phyloP scores from a whole-genome alignment of 2,888 invertebrate genomes.

The Metellina segmentata region DNA sequence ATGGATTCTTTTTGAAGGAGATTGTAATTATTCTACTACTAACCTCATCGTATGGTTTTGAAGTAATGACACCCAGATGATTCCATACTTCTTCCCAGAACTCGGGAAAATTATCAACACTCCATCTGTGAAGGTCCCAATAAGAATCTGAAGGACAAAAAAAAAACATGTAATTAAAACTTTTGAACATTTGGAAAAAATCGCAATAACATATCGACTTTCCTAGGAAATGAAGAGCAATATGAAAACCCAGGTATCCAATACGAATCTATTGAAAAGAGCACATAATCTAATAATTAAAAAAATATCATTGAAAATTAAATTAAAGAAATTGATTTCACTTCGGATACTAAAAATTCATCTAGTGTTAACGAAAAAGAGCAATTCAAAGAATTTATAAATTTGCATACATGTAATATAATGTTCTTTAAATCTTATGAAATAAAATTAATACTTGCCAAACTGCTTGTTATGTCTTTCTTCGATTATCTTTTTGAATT shows the following conservation, averaged over 20 bases:
- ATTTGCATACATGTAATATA: too few relatives aligned
- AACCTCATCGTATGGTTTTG: slow-evolving; percentile 77
- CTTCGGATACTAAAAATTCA: too few relatives aligned
- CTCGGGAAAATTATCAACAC: slow-evolving; percentile 77
- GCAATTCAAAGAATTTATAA: too few relatives aligned
- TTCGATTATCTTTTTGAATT: slow-evolving; percentile 49
- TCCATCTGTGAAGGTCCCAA: slow-evolving; percentile 79
- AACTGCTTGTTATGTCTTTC: slow-evolving; percentile 50
- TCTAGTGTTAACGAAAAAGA: too few relatives aligned
- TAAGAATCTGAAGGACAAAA: slow-evolving; percentile 77
- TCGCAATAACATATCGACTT: not conserved
- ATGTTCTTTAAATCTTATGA: too few relatives aligned
- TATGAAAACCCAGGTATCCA: not conserved
- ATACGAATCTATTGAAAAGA: not conserved
- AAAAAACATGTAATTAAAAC: not conserved
- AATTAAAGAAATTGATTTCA: too few relatives aligned
- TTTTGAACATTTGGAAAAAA: not conserved
- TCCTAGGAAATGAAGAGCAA: not conserved
- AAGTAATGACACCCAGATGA: slow-evolving; percentile 78
- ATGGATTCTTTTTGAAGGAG: too few relatives aligned
- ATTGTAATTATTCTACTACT: not conserved
- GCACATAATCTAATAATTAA: too few relatives aligned
- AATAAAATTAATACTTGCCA: slow-evolving; percentile 21
- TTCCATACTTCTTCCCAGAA: slow-evolving; percentile 79
- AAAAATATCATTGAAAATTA: too few relatives aligned